Conservation (phyloP, 2,888 invertebrate species). For the Cryptocheilus praepositus region DNA sequence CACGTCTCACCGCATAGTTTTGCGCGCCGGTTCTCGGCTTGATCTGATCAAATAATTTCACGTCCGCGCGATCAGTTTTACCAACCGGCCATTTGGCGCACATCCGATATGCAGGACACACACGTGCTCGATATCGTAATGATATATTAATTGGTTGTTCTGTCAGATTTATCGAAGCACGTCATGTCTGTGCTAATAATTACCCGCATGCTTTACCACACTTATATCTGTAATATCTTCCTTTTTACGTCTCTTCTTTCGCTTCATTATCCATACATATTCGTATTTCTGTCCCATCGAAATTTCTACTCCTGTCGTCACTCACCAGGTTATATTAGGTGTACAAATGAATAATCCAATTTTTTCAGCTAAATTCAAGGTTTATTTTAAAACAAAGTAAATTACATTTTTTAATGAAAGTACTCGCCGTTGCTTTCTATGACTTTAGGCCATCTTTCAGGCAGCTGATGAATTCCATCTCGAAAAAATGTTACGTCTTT, state of each 20-base stretch:
- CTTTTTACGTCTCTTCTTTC: not conserved
- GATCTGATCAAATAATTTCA: too few species aligned
- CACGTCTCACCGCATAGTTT: too few species aligned
- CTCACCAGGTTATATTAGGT: too few species aligned
- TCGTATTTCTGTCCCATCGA: not conserved
- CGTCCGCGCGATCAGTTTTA: not conserved
- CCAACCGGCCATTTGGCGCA: not conserved
- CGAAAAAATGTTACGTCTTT: too few species aligned
- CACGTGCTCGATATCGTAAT: slow-evolving; percentile 7
- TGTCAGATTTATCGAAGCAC: not conserved
- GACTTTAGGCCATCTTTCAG: too few species aligned
- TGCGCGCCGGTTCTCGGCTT: too few species aligned
- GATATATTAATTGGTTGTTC: slow-evolving; percentile 1
- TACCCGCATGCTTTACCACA: not conserved
- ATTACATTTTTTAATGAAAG: too few species aligned
- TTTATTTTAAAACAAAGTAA: too few species aligned
- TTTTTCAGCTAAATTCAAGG: too few species aligned
- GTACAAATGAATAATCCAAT: too few species aligned
- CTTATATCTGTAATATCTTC: not conserved
- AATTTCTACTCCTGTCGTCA: not conserved
- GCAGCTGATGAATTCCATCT: too few species aligned
- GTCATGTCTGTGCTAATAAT: not conserved
- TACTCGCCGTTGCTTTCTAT: too few species aligned
- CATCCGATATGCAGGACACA: not conserved
- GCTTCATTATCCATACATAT: not conserved